Conservation (phyloP, 2,797 vertebrate genomes). For the Pipistrellus kuhlii region DNA sequence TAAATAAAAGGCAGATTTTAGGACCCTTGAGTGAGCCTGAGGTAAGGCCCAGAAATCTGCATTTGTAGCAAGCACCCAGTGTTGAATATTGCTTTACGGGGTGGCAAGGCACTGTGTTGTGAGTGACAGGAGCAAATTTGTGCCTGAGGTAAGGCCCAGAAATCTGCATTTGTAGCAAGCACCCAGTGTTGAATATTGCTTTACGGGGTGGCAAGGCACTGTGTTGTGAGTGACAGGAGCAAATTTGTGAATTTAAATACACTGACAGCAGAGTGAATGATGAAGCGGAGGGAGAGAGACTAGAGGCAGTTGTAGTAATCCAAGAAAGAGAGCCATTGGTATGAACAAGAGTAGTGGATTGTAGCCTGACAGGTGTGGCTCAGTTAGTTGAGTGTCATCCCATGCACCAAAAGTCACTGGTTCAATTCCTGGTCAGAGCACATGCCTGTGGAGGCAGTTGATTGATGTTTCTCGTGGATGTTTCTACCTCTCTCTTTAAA, state of each 20-base stretch:
- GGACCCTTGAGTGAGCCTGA: background rate
- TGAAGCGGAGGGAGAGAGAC: background rate
- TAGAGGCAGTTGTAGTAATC: background rate
- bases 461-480: too few species aligned
- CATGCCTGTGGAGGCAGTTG: too few species aligned
- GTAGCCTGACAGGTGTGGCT: too few species aligned
- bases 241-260: background rate
- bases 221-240: background rate
- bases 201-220: background rate
- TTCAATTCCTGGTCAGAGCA: too few species aligned
- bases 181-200: background rate
- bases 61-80: background rate
- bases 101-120: background rate
- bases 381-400: too few species aligned
- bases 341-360: too few species aligned
- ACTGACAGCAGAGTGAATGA: background rate
- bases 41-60: background rate
- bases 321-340: background rate
- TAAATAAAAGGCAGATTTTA: constrained; percentile 11
- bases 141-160: background rate
- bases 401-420: too few species aligned
- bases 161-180: background rate
- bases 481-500: too few species aligned
- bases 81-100: background rate
- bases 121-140: constrained; percentile 15